Evolutionary conservation across 2,888 invertebrate species (phyloP).

Genomic region (Plusia festucae): DNA sequence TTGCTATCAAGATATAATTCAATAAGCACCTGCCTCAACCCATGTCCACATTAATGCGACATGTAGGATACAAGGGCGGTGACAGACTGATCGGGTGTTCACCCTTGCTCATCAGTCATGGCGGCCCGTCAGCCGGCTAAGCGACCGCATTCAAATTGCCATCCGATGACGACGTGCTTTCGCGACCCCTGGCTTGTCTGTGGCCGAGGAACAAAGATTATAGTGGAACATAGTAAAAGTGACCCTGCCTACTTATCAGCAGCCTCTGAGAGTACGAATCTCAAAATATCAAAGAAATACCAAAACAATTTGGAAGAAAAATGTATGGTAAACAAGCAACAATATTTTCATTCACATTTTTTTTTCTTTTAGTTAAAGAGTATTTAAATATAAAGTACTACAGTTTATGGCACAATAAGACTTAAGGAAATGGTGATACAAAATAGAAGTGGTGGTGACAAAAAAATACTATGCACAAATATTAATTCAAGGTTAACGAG

Average conservation of each 20-base stretch:
- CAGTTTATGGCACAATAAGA: no score
- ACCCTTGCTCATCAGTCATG: slow-evolving; percentile 89
- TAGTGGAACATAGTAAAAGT: fast-evolving
- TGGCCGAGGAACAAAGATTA: slow-evolving; percentile 72
- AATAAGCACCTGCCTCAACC: slow-evolving; percentile 70
- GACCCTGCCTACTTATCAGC: slow-evolving; percentile 35
- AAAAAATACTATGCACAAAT: no score
- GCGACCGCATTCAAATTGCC: slow-evolving; percentile 89
- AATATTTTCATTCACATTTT: no score
- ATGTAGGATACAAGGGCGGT: slow-evolving; percentile 82
- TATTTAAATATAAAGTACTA: no score
- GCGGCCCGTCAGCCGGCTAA: slow-evolving; percentile 84
- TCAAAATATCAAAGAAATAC: no score
- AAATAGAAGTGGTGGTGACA: no score
- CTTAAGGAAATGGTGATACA: no score
- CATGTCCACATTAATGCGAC: slow-evolving; percentile 75
- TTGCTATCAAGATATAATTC: slow-evolving; percentile 57
- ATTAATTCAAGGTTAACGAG: no score
- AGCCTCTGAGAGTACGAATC: slow-evolving; percentile 7
- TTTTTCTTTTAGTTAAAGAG: no score
- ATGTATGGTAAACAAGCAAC: no score
- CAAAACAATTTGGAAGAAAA: no score
- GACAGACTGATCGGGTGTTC: slow-evolving; percentile 85
- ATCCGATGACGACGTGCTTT: slow-evolving; percentile 88
- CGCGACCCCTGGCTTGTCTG: slow-evolving; percentile 84